These are phyloP conservation scores for Lagorchestes hirsutus DNA, from an alignment of 2,797 vertebrate genomes.

Conservation along the genomic window DNA sequence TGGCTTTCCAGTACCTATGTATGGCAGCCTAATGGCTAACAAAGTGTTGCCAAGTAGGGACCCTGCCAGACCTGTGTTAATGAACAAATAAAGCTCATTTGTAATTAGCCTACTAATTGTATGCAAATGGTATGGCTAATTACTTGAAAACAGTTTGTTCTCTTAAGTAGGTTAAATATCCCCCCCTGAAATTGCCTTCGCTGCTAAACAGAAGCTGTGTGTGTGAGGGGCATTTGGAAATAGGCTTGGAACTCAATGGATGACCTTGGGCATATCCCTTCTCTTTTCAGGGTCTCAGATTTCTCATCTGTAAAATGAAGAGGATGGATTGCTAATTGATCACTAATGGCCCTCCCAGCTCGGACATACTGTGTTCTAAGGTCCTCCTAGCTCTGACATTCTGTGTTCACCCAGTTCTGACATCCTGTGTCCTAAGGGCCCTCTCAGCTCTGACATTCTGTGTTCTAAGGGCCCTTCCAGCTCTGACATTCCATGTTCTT, in stretches of 20 bases:
- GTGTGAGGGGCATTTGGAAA: not conserved
- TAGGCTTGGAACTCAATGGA: not conserved
- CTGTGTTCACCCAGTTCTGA: not conserved
- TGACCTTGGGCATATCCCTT: not conserved
- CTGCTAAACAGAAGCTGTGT: not conserved
- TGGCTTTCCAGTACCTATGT: constrained; percentile 52
- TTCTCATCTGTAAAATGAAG: not conserved
- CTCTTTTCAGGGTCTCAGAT: not conserved
- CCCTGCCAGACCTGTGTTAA: constrained; percentile 46
- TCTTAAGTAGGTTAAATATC: constrained; percentile 73
- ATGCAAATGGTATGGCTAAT: constrained; percentile 60
- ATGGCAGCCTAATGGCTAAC: not conserved
- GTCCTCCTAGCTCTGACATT: not conserved
- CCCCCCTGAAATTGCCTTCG: constrained; percentile 72
- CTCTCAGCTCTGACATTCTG: not conserved
- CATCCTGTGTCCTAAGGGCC: not conserved
- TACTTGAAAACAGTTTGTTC: constrained; percentile 55
- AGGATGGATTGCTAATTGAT: not conserved
- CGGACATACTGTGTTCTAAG: not conserved
- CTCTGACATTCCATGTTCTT: not conserved
- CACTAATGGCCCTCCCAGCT: not conserved
- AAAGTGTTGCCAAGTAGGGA: not conserved
- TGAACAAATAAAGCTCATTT: constrained; percentile 53
- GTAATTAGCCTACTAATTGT: constrained; percentile 56
- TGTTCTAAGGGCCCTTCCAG: no score